Conservation (phyloP, 2,888 invertebrate genomes). For the Anthrax anthrax region DNA sequence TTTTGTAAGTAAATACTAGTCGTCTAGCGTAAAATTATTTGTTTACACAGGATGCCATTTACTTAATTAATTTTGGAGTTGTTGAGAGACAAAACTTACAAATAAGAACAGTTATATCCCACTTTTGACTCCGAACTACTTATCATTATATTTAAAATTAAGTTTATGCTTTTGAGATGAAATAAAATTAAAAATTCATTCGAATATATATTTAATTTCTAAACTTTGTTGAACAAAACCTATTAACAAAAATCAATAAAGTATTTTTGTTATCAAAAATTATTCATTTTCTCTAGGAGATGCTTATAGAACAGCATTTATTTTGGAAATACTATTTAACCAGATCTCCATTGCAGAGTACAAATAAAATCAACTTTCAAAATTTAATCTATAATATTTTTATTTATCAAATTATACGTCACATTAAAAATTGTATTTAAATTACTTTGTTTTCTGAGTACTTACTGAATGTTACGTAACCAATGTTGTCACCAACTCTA, state of each 20-base stretch:
- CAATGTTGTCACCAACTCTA: slow-evolving; percentile 89
- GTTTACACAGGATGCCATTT: slow-evolving; percentile 13
- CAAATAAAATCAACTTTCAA: no score
- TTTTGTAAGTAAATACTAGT: slow-evolving; percentile 14
- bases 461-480: slow-evolving; percentile 96
- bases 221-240: background rate
- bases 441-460: no score
- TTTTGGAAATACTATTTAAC: background rate
- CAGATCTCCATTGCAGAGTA: background rate
- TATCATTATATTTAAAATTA: no score
- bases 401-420: no score
- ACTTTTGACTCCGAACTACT: slow-evolving; percentile 12
- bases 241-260: background rate
- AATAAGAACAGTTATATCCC: slow-evolving; percentile 9
- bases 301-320: background rate
- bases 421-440: no score
- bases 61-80: slow-evolving; percentile 11
- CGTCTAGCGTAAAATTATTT: slow-evolving; percentile 13
- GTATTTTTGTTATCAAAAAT: background rate
- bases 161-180: no score
- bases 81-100: slow-evolving; percentile 13
- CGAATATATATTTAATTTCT: no score
- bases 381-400: no score
- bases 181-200: no score
- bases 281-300: background rate